phyloP scores from a whole-genome alignment of 1,140 invertebrate species.

The Neotoxoptera formosana region DNA sequence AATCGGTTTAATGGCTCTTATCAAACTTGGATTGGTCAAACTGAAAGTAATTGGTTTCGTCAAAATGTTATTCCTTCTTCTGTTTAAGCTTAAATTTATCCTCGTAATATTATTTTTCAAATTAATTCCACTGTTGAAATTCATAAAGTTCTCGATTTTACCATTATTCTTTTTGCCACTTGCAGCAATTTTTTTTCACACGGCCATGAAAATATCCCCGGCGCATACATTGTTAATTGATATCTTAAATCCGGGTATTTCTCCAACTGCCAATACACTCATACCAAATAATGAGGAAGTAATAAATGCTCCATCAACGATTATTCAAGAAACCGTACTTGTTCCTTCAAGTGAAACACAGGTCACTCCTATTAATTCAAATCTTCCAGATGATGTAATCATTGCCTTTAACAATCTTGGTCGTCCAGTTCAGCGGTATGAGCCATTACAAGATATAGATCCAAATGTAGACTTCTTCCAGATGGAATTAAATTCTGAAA shows the following conservation, averaged over 20 bases:
- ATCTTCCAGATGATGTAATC: background rate
- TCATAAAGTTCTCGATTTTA: background rate
- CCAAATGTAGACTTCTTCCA: background rate
- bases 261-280: background rate
- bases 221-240: background rate
- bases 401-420: background rate
- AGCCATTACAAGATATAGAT: background rate
- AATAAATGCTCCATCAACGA: background rate
- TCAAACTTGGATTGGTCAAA: background rate
- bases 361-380: too few relatives aligned
- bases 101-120: background rate
- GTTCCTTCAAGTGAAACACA: too few relatives aligned
- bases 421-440: background rate
- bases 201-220: background rate
- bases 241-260: background rate
- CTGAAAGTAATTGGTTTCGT: conserved; percentile 5
- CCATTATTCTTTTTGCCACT: background rate
- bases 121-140: background rate
- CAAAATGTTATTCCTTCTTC: background rate
- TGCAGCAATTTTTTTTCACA: background rate
- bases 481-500: background rate
- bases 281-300: background rate
- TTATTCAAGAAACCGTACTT: too few relatives aligned
- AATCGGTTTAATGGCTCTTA: conserved; percentile 52
- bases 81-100: background rate